A percentile compares a stretch with the other conserved stretches of the same genome.
Evolutionary conservation across 1,140 invertebrate genomes (phyloP).

Genomic region (Drosophila pruinosa): DNA sequence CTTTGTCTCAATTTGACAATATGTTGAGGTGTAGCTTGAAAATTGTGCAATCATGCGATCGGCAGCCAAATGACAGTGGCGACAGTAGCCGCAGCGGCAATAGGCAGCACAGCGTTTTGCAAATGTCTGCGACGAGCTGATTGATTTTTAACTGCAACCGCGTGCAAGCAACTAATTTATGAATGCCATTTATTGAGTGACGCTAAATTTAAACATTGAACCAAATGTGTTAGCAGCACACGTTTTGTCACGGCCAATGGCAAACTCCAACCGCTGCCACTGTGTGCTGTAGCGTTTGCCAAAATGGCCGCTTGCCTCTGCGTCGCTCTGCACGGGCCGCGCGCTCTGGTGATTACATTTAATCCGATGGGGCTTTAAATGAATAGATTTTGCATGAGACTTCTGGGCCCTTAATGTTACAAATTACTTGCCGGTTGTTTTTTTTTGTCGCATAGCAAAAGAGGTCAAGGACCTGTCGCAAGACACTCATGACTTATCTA

Average conservation of each 20-base stretch:
- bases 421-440: neutral
- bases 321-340: slow-evolving; percentile 15
- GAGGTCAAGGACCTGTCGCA: slow-evolving; percentile 37
- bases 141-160: slow-evolving; percentile 69
- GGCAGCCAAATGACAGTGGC: slow-evolving; percentile 3
- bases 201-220: slow-evolving; percentile 31
- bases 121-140: slow-evolving; percentile 67
- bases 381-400: slow-evolving; percentile 27
- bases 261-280: slow-evolving; percentile 26
- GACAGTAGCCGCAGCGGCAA: slow-evolving; percentile 6
- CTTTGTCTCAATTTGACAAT: slow-evolving; percentile 22
- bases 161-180: slow-evolving; percentile 19
- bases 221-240: neutral
- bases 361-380: slow-evolving; percentile 37
- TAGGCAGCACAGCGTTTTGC: slow-evolving; percentile 57
- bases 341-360: slow-evolving; percentile 44
- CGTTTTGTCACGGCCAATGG: slow-evolving; percentile 41
- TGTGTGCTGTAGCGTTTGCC: slow-evolving; percentile 46
- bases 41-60: slow-evolving; percentile 60
- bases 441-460: slow-evolving; percentile 14
- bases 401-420: slow-evolving; percentile 15
- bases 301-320: slow-evolving; percentile 70
- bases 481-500: slow-evolving; percentile 6
- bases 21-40: neutral
- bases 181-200: neutral